Base-by-base conservation (phyloP, 2,888 invertebrate species). In the Trachelus tabidus region DNA sequence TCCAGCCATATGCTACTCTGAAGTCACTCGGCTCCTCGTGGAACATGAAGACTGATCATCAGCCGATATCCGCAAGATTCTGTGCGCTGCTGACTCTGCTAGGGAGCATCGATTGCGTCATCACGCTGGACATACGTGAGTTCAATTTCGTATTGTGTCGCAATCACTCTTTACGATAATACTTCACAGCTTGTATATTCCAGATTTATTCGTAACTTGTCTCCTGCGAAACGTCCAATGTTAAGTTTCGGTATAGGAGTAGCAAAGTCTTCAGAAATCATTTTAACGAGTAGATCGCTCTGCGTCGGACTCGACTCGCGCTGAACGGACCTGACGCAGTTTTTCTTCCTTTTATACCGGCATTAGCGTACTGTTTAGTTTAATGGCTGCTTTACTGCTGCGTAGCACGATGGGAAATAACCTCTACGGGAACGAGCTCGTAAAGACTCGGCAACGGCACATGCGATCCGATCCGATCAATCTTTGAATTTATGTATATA, bases 41-140 rank as follows among this genome's bases (percentile, higher is more conserved):
- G 87, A 89, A 88, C 86, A 90, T 90, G 90, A 89, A 90, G 89
- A 89, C 87, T 85, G 88, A 89, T 88, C 88, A 83, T 83, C 87
- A 83, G 82, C 86, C 88, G 84, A 89, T 87, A 88, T 86, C 84
- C 82, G 81, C 85, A 80, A 85, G 86, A 78, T 81, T 87, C 80
- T 87, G 82, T 76, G 85, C 83, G 37, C 83, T 87, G 82, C 85
- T 89, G 81, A 83, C 85, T 80, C 84, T 89, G 78, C 82, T 89
- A 81, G 84, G 87, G 76, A 83, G 85, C 80, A 82, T 86, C 80
- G 83, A 81, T 79, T 82, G 85, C 82, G 87, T 85, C 80, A 82
- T 85, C 75, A 84, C 89, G 68, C 84, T 89, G 84, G 89, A 89
- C 82, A 89, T 89, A 86, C 88, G 90, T 90, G 84, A 90, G 90